phyloP scores from a whole-genome alignment of 2,888 invertebrate genomes.

The Malacosoma neustria region DNA sequence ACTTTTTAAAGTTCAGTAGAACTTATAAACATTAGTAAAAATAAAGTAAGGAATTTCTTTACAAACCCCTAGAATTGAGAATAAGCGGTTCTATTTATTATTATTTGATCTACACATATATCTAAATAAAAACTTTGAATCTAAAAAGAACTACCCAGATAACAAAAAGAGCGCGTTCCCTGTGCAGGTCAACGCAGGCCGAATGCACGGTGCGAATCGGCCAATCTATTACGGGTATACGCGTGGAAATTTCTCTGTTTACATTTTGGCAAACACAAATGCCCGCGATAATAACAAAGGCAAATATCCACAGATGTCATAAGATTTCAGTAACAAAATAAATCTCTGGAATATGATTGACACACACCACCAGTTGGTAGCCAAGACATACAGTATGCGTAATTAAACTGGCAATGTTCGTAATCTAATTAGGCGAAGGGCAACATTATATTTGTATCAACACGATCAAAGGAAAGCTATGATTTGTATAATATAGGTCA shows the following conservation, averaged over 20 bases:
- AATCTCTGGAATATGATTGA: neutral
- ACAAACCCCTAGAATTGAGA: too few species aligned
- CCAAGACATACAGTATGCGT: neutral
- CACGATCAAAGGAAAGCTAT: conserved; percentile 2
- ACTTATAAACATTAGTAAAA: too few species aligned
- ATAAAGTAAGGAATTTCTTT: too few species aligned
- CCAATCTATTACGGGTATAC: too few species aligned
- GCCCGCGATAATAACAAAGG: neutral
- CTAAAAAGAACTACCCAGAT: too few species aligned
- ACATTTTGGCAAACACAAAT: neutral
- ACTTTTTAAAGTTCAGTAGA: too few species aligned
- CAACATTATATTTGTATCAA: conserved; percentile 1
- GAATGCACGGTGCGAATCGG: neutral
- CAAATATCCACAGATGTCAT: neutral
- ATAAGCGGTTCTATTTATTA: too few species aligned
- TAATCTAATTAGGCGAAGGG: conserved; percentile 2
- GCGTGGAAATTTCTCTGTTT: neutral
- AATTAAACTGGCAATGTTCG: conserved; percentile 1
- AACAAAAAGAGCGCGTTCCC: too few species aligned
- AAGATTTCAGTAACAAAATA: neutral
- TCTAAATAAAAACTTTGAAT: too few species aligned
- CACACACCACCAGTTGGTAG: neutral
- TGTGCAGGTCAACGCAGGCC: neutral
- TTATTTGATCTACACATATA: too few species aligned
- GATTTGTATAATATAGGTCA: neutral